Percentiles rank a stretch among this genome's conserved stretches.
These are phyloP conservation scores for Todiramphus chloris DNA, from an alignment of 2,113 vertebrate species.

Conservation along the genomic window DNA sequence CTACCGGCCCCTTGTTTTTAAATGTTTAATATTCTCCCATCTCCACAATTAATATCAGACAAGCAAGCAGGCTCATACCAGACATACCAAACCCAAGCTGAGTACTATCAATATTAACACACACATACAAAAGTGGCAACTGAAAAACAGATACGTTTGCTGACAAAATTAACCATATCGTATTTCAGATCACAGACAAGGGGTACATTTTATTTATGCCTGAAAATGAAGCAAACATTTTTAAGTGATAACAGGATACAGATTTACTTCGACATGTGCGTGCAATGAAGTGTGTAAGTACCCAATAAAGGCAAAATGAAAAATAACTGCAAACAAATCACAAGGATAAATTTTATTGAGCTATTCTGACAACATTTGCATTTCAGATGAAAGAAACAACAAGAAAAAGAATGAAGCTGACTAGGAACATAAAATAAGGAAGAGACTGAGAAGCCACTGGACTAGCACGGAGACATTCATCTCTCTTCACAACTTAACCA, in stretches of 20 bases:
- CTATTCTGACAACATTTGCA: background rate
- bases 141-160: background rate
- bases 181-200: background rate
- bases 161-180: background rate
- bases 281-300: background rate
- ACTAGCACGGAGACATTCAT: background rate
- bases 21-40: conserved; percentile 53
- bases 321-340: conserved; percentile 47
- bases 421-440: background rate
- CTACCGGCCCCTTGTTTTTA: conserved; percentile 48
- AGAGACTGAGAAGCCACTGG: background rate
- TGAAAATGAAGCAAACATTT: conserved; percentile 13
- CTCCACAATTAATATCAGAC: conserved; percentile 30
- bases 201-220: conserved; percentile 5
- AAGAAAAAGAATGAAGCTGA: background rate
- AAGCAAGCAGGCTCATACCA: conserved; percentile 16
- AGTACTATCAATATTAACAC: background rate
- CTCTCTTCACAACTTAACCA: background rate
- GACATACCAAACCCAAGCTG: background rate
- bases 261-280: background rate
- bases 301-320: conserved; percentile 34
- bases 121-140: background rate
- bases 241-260: background rate
- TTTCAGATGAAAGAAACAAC: background rate
- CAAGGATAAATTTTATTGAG: conserved; percentile 41